Evolutionary conservation across 1,140 invertebrate genomes (phyloP), one percentile per base, ranked within the genome.

Genomic region (Brachionus angularis): DNA sequence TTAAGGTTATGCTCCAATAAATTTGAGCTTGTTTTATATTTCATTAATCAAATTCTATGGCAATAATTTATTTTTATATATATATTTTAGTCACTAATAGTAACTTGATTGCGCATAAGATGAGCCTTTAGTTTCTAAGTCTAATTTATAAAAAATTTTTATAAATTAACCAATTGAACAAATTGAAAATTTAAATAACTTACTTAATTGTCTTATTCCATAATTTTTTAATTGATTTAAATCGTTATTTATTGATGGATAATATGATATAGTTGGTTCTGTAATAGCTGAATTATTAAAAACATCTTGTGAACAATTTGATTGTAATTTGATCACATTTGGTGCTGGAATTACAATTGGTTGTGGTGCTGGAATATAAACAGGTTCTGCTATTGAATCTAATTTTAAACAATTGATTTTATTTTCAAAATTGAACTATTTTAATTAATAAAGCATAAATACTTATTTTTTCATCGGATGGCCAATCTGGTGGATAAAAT

Each of bases 321-420:
- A n/a, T 50, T 67, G 62, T 46, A 67, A 33, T 16, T 23, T 16
- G 12, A 67, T 23, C 29, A 67, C 47, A 34, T 50, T 47, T 4
- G 62, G 62, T 34, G 62, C 62, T 23, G 62, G 62, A 12, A 67
- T 67, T 7, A 67, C 62, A 14, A 67, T 67, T 67, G 62, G 62
- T 34, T 67, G 42, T 23, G 62, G 62, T 16, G 62, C 62, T 67
- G 62, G 62, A 34, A 67, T 67, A 50, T 67, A 67, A 29, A 67
- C 47, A 14, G 62, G 62, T 42, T 67, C 62, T 0, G 62, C 62
- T 8, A 67, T 21, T 14, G 47, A 47, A 50, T 67, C 62, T 64
- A 42, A 42, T 10, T 16, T n/a, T n/a, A 10, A 42, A 16, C 39
- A 16, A 42, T 42, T 16, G 16, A 42, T 16, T 42, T 42, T 10